Conservation (phyloP, 2,113 vertebrate genomes). For the Ictalurus punctatus region DNA sequence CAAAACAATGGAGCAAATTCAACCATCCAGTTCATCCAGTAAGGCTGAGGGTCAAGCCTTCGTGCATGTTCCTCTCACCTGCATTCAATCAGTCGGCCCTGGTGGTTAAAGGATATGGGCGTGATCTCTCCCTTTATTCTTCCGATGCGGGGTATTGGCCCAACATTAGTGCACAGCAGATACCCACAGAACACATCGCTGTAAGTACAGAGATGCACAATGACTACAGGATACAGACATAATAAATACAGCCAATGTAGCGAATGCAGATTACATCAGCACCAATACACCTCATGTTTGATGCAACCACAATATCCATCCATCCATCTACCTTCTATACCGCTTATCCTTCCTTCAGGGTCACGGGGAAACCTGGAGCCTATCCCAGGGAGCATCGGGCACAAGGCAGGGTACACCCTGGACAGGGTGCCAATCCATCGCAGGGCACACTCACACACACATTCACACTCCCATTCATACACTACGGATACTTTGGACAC, state of each 20-base stretch:
- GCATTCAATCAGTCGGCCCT: conserved; percentile 93
- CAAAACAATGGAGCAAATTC: background rate
- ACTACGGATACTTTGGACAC: too few relatives aligned
- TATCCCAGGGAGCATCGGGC: too few relatives aligned
- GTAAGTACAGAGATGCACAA: conserved; percentile 48
- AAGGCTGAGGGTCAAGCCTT: background rate
- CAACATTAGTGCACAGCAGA: conserved; percentile 91
- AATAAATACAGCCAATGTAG: background rate
- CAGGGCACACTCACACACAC: too few relatives aligned
- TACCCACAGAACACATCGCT: conserved; percentile 98
- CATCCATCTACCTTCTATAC: too few relatives aligned
- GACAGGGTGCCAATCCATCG: too few relatives aligned
- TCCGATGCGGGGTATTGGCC: conserved; percentile 86
- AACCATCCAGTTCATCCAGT: background rate
- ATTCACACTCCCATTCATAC: too few relatives aligned
- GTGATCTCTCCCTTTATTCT: conserved; percentile 91
- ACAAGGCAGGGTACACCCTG: too few relatives aligned
- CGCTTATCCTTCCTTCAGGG: too few relatives aligned
- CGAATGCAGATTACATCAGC: background rate
- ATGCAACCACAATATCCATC: background rate
- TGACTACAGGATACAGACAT: background rate
- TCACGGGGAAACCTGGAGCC: too few relatives aligned
- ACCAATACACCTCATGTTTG: background rate
- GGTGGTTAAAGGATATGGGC: conserved; percentile 91
- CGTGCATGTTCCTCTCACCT: conserved; percentile 73